A percentile compares a stretch with the other conserved stretches of the same genome.
These are phyloP conservation scores for Steinernema khuongi DNA, from an alignment of 1,140 invertebrate genomes.

Conservation along the genomic window DNA sequence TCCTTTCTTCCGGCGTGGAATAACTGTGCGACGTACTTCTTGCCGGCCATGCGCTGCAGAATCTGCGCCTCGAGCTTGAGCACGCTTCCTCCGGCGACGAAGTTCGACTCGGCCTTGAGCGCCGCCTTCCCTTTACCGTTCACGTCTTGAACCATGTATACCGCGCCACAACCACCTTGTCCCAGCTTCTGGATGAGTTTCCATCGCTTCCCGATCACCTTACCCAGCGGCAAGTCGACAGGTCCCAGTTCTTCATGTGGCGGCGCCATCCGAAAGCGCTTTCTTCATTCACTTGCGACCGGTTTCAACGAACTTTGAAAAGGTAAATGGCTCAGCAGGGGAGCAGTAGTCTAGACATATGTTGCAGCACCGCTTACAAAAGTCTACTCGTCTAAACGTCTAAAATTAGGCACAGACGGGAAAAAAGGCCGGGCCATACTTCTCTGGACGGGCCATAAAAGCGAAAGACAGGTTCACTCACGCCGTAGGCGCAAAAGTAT, in stretches of 20 bases:
- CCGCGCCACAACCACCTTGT: conserved; percentile 45
- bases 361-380: no score
- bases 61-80: conserved; percentile 34
- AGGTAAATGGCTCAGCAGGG: no score
- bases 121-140: conserved; percentile 17
- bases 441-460: no score
- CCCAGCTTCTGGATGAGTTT: conserved; percentile 33
- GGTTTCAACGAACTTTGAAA: no score
- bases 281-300: no score
- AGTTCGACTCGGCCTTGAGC: conserved; percentile 32
- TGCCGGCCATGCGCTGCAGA: not conserved
- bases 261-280: no score
- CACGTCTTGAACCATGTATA: conserved; percentile 37
- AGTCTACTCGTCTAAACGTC: no score
- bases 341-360: no score
- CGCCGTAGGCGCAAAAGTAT: no score
- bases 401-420: no score
- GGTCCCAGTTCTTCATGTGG: not conserved
- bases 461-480: no score
- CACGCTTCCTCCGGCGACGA: conserved; percentile 22
- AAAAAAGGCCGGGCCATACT: no score
- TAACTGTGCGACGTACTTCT: conserved; percentile 31
- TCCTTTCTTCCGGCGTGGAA: conserved; percentile 26
- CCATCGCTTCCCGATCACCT: conserved; percentile 11
- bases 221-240: not conserved